A percentile compares a stretch with the other conserved stretches of the same genome.
Conservation (phyloP, 2,888 invertebrate species). For the Macrostomum cliftonense region DNA sequence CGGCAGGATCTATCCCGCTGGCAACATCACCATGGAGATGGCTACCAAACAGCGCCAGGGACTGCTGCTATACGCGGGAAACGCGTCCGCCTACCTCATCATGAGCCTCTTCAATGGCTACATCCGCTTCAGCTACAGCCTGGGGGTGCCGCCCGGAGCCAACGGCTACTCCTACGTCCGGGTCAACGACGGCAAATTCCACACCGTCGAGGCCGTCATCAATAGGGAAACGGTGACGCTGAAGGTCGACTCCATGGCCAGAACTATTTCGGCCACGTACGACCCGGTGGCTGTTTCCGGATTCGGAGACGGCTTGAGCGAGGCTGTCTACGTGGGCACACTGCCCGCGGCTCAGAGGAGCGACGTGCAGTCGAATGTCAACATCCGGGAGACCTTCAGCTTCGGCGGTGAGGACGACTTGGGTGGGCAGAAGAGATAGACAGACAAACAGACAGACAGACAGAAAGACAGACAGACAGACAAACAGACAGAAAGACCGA, state of each 20-base stretch:
- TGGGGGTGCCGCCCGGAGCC: slow-evolving; percentile 77
- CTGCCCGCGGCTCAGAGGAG: too few species aligned
- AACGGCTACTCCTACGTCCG: slow-evolving; percentile 63
- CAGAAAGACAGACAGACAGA: too few species aligned
- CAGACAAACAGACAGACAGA: too few species aligned
- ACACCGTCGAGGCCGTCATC: slow-evolving; percentile 55
- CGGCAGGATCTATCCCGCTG: slow-evolving; percentile 59
- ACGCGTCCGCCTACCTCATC: slow-evolving; percentile 49
- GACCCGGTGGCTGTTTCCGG: too few species aligned
- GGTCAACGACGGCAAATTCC: slow-evolving; percentile 66
- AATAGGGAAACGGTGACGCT: neutral
- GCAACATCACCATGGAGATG: slow-evolving; percentile 80
- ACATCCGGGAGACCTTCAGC: too few species aligned
- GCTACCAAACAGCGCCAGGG: slow-evolving; percentile 61
- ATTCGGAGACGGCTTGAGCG: too few species aligned
- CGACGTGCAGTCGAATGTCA: too few species aligned
- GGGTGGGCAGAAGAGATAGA: too few species aligned
- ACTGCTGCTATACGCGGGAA: slow-evolving; percentile 62
- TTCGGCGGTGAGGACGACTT: too few species aligned
- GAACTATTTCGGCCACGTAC: slow-evolving; percentile 45
- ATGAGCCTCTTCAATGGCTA: slow-evolving; percentile 86
- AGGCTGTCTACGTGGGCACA: too few species aligned
- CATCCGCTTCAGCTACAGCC: slow-evolving; percentile 79
- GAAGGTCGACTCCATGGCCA: neutral
- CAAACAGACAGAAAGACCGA: too few species aligned